Percentiles rank a stretch among this genome's conserved stretches.
Evolutionary conservation across 2,113 vertebrate species (phyloP).

Genomic region (Laticauda colubrina): DNA sequence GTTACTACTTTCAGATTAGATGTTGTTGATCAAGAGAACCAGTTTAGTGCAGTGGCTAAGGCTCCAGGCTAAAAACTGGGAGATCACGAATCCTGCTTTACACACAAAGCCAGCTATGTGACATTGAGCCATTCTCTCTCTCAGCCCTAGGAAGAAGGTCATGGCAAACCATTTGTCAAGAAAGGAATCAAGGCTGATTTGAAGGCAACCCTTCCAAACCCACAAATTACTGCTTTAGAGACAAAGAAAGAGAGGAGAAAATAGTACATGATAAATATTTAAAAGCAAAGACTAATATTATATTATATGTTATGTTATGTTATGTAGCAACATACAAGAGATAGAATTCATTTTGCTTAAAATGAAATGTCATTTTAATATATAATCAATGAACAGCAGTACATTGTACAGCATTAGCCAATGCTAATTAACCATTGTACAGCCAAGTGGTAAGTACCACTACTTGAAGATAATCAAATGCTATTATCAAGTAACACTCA

Average conservation of each 20-base stretch:
- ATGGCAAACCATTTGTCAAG: neutral
- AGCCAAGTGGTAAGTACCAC: neutral
- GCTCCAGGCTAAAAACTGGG: neutral
- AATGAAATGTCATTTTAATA: neutral
- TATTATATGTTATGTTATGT: too few species aligned
- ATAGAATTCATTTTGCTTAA: neutral
- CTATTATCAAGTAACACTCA: neutral
- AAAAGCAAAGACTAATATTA: neutral
- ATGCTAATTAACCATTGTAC: too few species aligned
- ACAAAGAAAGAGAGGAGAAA: neutral
- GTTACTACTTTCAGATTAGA: neutral
- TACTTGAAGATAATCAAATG: neutral
- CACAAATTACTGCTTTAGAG: neutral
- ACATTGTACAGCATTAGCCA: neutral
- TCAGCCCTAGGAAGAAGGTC: neutral
- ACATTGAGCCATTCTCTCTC: neutral
- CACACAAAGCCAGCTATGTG: neutral
- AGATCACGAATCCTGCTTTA: neutral
- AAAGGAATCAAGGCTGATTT: neutral
- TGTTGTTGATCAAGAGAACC: neutral
- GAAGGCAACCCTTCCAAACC: neutral
- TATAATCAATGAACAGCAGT: neutral
- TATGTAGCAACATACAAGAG: too few species aligned
- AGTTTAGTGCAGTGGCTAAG: neutral
- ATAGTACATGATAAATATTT: neutral